These are phyloP conservation scores for Desoria tigrina DNA, from an alignment of 2,888 invertebrate species.

Conservation along the genomic window DNA sequence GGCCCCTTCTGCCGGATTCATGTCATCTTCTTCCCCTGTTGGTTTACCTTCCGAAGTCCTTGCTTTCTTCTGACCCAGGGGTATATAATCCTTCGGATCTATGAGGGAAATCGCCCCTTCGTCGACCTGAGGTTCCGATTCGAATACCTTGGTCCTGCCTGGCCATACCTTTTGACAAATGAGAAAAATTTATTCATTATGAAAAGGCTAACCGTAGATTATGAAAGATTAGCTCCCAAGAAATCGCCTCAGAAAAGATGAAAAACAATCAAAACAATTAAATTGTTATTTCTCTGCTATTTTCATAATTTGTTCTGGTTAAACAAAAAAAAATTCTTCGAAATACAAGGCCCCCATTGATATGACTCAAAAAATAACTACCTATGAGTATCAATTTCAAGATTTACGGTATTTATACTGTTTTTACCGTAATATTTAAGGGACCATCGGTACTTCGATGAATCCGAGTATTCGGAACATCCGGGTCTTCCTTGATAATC, in stretches of 20 bases:
- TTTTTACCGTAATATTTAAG: slow-evolving; percentile 39
- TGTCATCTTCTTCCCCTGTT: background rate
- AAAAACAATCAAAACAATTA: no score
- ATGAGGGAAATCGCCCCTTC: no score
- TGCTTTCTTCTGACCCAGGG: slow-evolving; percentile 3
- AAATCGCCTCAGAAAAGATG: no score
- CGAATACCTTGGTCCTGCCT: slow-evolving; percentile 7
- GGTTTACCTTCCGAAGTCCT: background rate
- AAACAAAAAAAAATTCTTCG: no score
- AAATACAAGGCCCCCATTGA: no score
- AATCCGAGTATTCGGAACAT: slow-evolving; percentile 19
- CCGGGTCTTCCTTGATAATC: background rate
- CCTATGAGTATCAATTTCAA: background rate
- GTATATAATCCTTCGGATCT: no score
- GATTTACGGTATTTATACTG: background rate
- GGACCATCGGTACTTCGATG: slow-evolving; percentile 36
- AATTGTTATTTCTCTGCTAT: no score
- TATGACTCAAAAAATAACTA: no score
- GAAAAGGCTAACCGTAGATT: no score
- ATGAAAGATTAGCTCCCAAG: no score
- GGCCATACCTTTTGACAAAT: slow-evolving; percentile 38
- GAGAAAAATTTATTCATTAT: no score
- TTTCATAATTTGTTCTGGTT: no score
- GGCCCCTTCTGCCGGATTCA: background rate
- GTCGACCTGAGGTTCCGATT: slow-evolving; percentile 21